Evolutionary conservation across 2,113 vertebrate genomes (phyloP), one percentile per base, ranked within the genome.

Genomic region (Pelecanus crispus): DNA sequence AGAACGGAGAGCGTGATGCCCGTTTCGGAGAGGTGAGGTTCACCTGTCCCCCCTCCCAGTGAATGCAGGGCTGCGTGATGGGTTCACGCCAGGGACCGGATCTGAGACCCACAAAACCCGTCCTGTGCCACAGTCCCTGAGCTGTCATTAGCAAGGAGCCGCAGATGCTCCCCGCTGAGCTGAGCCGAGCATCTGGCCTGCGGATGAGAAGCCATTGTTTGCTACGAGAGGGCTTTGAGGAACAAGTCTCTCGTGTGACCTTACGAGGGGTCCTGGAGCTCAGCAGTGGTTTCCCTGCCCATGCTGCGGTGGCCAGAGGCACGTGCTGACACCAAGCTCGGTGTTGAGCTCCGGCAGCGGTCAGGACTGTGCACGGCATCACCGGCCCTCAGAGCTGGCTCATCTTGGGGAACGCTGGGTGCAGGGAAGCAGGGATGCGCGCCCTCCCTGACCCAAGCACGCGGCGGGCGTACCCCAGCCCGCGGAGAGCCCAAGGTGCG

Each of bases 351-450:
- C 34, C 2, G 12, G 58, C 42, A 10, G 52, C 7, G 1, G 8
- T 6, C 3, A 2, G 21, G 58, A 38, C 28, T 4, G 0, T 1
- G 6, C 3, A 8, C 0, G 1, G 49, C 8, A 2, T 77, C 73
- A 11, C 18, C 0, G 0, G 18, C 44, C 44, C 34, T 44, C 1
- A 6, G 28, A 40, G 22, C 24, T 40, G 83, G 50, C n/a, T 83
- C 4, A 0, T 10, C 32, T 17, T 0, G 1, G 36, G 52, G 15
- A 40, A 19, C 2, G 0, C 5, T 0, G 17, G 49, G 67, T 19
- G n/a, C 32, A 6, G 36, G 6, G 25, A 52, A 28, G 52, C 7
- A 2, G 56, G 36, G 22, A 20, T 34, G 42, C 6, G 1, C 0
- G 0, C 21, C 17, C 36, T 44, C 9, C 66, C 16, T 0, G 1